These are phyloP conservation scores for Porites cylindrica DNA, from an alignment of 92 coral and sea anemone genomes.

Conservation along the genomic window DNA sequence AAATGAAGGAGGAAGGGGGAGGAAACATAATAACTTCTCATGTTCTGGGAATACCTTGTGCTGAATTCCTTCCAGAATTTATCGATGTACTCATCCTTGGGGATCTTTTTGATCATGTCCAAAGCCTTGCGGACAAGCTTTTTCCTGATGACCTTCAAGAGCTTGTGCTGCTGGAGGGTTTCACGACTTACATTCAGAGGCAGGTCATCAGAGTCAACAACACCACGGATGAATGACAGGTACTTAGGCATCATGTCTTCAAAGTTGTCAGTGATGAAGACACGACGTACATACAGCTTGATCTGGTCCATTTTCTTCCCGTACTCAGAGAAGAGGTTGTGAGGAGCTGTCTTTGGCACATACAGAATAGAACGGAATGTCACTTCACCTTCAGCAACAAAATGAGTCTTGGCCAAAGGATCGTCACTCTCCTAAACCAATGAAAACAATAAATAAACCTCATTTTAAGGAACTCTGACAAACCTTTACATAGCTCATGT, in stretches of 20 bases:
- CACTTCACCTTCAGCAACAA: conserved; percentile 99
- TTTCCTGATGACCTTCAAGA: conserved; percentile 97
- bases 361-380: conserved; percentile 98
- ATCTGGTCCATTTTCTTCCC: conserved; percentile 98
- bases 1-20: not conserved
- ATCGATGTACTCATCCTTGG: conserved; percentile 96
- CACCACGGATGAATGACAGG: conserved; percentile 89
- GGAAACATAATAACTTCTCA: not conserved
- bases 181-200: conserved; percentile 99
- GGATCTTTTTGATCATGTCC: conserved; percentile 99
- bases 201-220: conserved; percentile 98
- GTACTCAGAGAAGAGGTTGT: conserved; percentile 91
- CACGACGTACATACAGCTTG: conserved; percentile 98
- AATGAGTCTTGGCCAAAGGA: conserved; percentile 94
- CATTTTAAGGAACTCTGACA: not conserved
- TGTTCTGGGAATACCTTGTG: conserved; percentile 77
- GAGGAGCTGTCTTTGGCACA: conserved; percentile 88
- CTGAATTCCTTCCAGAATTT: conserved; percentile 99
- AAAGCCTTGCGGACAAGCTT: conserved; percentile 97
- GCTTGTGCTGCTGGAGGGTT: conserved; percentile 97
- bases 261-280: conserved; percentile 99
- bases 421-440: conserved; percentile 90
- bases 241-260: conserved; percentile 99
- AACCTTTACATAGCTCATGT: not conserved
- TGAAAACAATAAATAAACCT: not conserved